Evolutionary conservation across 2,797 vertebrate species (phyloP), one percentile per base, ranked within the genome.

Genomic region (Semaprochilodus insignis): DNA sequence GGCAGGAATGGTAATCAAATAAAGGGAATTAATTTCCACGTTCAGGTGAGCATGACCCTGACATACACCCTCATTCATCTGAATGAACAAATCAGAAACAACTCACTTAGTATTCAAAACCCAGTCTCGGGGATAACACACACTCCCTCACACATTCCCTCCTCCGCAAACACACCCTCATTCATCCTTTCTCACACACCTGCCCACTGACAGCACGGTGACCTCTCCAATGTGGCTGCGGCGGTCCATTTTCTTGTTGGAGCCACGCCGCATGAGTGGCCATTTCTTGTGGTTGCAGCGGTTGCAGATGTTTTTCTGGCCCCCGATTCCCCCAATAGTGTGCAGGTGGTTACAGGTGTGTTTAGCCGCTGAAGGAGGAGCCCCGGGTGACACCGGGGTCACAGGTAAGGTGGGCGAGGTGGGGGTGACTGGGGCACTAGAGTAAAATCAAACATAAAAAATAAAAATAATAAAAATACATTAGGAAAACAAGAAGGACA

Each of bases 161-260:
- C 52, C 21, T 25, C 31, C 71, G 75, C 59, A 63, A 66, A 51
- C 77, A 81, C 44, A 36, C 77, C 62, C 78, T 59, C 62, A n/a
- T 31, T 60, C 44, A 59, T 31, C n/a, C 21, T 67, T 15, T 66
- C 59, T 34, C 70, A n/a, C 86, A 89, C 87, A 97, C 96, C 98
- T 97, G 93, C 98, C 98, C 73, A 99, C 98, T 34, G 97, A 93
- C 77, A 99, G 95, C 23, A 99, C 97, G 0, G 97, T 99, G 87
- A 99, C 96, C 86, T 96, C 96, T 60, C 94, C 96, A 0, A 85
- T 72, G n/a, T 95, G 93, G 86, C 92, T 92, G 79, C 92, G 95
- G 0, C 94, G 90, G 48, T 94, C 89, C 1, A 91, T 95, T 0
- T 92, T 87, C 81, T 91, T 95, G 74, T 87, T 90, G 7, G 93